Evolutionary conservation across 2,113 vertebrate species (phyloP), one percentile per base, ranked within the genome.

Genomic region (Oriolus oriolus): DNA sequence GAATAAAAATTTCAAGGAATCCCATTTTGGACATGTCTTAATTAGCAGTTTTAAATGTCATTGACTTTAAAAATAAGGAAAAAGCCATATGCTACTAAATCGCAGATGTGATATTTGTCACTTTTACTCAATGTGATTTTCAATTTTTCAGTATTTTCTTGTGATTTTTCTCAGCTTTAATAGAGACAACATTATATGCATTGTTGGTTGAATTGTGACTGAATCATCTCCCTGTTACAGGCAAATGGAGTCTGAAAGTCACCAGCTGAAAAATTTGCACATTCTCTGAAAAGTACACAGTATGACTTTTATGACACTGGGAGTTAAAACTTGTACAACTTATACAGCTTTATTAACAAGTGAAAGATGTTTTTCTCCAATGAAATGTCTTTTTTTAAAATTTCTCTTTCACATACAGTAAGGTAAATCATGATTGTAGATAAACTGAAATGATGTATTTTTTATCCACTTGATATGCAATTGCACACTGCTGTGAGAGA

Each of bases 81-180:
- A 68, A 91, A 87, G 11, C 45, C 61, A 69, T 89, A 92, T 84
- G 44, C 49, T 79, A 15, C n/a, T 82, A 71, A 87, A 57, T 83
- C 78, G 49, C 70, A 91, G 84, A 77, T 53, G 37, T 79, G 22
- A 5, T 5, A 73, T 93, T 97, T 91, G 31, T 89, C 69, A 60
- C 80, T 84, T 91, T 75, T 53, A 53, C 16, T 87, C 37, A 75
- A 77, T 52, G 21, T 53, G n/a, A 37, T 78, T 94, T 87, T 93
- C 26, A 45, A 7, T 49, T 95, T 91, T 91, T 95, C 33, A 59
- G 56, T 87, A 69, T 96, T 91, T 94, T 89, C n/a, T 53, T 60
- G 30, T 47, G 70, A 42, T 82, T 89, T 94, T 81, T 92, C 66
- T 91, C 82, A 85, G 41, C 50, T 89, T 65, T 87, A 69, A 60